Evolutionary conservation across 2,888 invertebrate genomes (phyloP).

Genomic region (Empis livida): DNA sequence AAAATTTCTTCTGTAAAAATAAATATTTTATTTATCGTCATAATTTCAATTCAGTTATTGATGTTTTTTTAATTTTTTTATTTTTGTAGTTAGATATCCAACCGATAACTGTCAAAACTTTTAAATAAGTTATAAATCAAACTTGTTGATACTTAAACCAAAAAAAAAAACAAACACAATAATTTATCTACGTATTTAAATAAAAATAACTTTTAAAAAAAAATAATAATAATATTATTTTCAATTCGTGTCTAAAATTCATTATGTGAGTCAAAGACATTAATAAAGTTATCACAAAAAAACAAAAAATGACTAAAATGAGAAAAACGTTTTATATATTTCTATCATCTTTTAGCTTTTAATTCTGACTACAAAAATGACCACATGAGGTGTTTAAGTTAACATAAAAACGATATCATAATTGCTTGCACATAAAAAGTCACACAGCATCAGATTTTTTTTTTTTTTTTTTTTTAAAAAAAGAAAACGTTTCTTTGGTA

Average conservation of each 20-base stretch:
- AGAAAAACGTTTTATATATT: neutral
- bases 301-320: too few species aligned
- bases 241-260: conserved; percentile 11
- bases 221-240: neutral
- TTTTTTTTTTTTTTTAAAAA: too few species aligned
- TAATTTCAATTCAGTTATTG: neutral
- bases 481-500: too few species aligned
- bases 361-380: neutral
- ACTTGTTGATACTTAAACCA: neutral
- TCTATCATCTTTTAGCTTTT: neutral
- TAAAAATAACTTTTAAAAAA: neutral
- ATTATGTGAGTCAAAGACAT: conserved; percentile 11
- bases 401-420: neutral
- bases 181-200: too few species aligned
- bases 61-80: too few species aligned
- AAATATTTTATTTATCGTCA: too few species aligned
- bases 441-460: too few species aligned
- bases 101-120: conserved; percentile 12
- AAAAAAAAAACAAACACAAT: neutral
- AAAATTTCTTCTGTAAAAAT: too few species aligned
- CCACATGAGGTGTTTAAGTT: conserved; percentile 7
- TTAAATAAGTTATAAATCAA: conserved; percentile 11
- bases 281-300: conserved; percentile 12
- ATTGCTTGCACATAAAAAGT: too few species aligned
- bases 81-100: conserved; percentile 10